phyloP scores from a whole-genome alignment of 2,888 invertebrate species.

The Drosophila anomelani region DNA sequence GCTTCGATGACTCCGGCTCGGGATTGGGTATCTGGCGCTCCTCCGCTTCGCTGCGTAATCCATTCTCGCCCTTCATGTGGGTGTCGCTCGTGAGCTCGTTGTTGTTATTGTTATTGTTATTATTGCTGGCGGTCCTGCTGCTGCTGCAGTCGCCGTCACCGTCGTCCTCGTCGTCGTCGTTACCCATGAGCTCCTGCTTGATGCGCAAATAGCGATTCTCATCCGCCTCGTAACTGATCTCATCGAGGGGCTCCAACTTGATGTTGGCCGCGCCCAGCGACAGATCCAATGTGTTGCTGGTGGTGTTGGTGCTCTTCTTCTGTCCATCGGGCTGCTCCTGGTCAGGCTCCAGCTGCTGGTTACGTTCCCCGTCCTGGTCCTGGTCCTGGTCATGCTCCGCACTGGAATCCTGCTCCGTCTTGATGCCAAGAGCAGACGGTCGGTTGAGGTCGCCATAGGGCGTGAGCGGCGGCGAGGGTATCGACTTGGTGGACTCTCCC shows the following conservation, averaged over 20 bases:
- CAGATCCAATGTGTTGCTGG: conserved; percentile 45
- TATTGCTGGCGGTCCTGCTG: conserved; percentile 31
- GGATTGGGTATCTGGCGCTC: background rate
- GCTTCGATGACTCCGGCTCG: conserved; percentile 19
- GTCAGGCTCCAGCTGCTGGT: background rate
- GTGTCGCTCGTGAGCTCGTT: conserved; percentile 12
- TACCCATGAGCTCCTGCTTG: conserved; percentile 76
- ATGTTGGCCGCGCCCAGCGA: conserved; percentile 50
- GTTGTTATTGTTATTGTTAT: conserved; percentile 50
- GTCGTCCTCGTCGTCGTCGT: conserved; percentile 34
- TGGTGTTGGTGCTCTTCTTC: background rate
- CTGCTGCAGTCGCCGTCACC: conserved; percentile 23
- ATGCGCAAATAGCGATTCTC: conserved; percentile 77
- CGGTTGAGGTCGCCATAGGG: conserved; percentile 60
- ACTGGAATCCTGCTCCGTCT: conserved; percentile 48
- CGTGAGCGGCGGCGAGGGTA: conserved; percentile 84
- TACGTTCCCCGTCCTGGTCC: background rate
- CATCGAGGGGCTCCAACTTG: conserved; percentile 70
- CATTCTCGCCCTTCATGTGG: conserved; percentile 6
- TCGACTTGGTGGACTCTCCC: conserved; percentile 81
- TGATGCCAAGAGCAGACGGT: conserved; percentile 41
- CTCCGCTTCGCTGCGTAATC: conserved; percentile 38
- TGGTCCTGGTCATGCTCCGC: conserved; percentile 2
- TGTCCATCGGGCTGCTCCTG: background rate
- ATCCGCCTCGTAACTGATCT: conserved; percentile 56